Base-by-base conservation (phyloP, 2,888 invertebrate species). In the Palloptera scutellata region DNA sequence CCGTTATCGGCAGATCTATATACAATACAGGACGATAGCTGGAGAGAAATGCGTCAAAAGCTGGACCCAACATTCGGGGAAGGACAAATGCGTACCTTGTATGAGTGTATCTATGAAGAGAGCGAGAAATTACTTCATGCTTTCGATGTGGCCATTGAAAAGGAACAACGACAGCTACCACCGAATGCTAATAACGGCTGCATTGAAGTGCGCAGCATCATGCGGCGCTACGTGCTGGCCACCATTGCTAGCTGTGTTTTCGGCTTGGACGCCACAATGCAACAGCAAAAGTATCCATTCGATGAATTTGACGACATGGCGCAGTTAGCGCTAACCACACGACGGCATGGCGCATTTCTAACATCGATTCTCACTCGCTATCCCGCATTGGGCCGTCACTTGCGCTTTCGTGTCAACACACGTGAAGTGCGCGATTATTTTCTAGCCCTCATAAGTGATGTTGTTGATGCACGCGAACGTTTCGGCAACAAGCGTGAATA, bases 1-100 rank as follows among this genome's bases (percentile, higher is more conserved):
- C 86, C 86, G 0, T 60, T 86, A 45, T 83, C 85, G 0, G 83
- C 77, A 0, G 83, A 86, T 75, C 69, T 87, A 15, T 85, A 86
- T 55, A 81, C 80, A 4, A 67, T 85, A 73, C 83, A 86, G 51
- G 85, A 83, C 41, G 74, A 76, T 8, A 78, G 77, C 60, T 86
- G 86, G 86, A 83, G 81, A 70, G 82, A 79, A 51, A 75, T 86
- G 74, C 79, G 86, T n/a, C 76, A 80, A 40, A 85, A 84, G 68
- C 61, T 86, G 43, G 79, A 84, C 55, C 82, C 84, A 40, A 77
- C 79, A 1, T 83, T 86, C 52, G 81, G 80, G 6, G 74, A 78
- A 0, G 80, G 81, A 12, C 81, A 81, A 70, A 80, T 84, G 79
- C 76, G 78, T 73, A 70, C 79, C 79, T 75, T 85, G 55, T 74